phyloP scores from a whole-genome alignment of 2,888 invertebrate genomes.

The Dasypogon diadema region DNA sequence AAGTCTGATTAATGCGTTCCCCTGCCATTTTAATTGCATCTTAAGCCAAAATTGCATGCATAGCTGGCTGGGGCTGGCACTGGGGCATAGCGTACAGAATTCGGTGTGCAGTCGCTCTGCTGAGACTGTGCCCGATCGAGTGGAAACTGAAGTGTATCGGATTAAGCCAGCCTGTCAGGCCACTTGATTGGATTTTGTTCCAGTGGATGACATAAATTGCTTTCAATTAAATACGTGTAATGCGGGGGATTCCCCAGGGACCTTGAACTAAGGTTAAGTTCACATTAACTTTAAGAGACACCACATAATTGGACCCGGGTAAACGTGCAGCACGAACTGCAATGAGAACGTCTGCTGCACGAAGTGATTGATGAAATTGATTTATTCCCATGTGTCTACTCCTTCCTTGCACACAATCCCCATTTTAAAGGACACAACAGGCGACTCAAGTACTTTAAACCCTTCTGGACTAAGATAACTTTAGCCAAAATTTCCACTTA shows the following conservation, averaged over 20 bases:
- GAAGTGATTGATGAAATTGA: background rate
- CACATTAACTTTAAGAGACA: background rate
- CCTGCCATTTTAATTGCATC: conserved; percentile 8
- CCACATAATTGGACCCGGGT: background rate
- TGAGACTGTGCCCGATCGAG: conserved; percentile 15
- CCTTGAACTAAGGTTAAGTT: conserved; percentile 30
- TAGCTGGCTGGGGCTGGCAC: background rate
- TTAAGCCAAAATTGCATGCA: conserved; percentile 1
- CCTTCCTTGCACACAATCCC: too few relatives aligned
- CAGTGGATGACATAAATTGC: conserved; percentile 31
- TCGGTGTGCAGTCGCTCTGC: background rate
- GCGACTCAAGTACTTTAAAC: too few relatives aligned
- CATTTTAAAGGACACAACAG: too few relatives aligned
- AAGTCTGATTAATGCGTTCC: background rate
- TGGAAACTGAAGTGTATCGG: conserved; percentile 28
- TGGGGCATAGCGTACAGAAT: background rate
- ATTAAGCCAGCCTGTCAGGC: conserved; percentile 9
- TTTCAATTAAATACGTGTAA: conserved; percentile 31
- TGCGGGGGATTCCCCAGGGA: conserved; percentile 13
- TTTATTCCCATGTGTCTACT: too few relatives aligned
- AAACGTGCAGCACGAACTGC: background rate
- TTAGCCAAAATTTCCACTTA: too few relatives aligned
- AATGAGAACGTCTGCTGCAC: background rate
- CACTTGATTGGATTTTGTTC: conserved; percentile 31
- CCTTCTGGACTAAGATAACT: too few relatives aligned